Conservation (phyloP, 2,113 vertebrate genomes). For the Telmatochromis sp. region DNA sequence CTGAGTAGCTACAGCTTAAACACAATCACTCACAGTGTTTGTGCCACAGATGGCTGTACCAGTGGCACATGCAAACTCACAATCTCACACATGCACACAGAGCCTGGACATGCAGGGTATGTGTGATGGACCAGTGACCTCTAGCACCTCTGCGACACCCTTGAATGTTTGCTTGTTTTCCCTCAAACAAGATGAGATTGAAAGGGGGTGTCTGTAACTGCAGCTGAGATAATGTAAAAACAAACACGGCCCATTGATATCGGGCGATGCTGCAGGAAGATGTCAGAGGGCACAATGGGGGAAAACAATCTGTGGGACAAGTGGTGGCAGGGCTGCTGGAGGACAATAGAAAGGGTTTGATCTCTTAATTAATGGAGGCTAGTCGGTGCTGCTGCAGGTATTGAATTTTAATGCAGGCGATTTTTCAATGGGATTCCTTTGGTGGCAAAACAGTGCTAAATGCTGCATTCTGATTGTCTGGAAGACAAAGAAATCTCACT, state of each 20-base stretch:
- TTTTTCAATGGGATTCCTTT: slow-evolving; percentile 53
- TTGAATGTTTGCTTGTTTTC: slow-evolving; percentile 60
- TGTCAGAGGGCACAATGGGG: slow-evolving; percentile 56
- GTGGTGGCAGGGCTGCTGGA: slow-evolving; percentile 51
- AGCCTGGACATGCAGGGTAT: not conserved
- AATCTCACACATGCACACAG: not conserved
- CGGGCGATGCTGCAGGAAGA: slow-evolving; percentile 64
- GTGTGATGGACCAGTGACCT: slow-evolving; percentile 33
- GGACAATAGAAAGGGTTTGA: slow-evolving; percentile 68
- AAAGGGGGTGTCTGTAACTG: slow-evolving; percentile 44
- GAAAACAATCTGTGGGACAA: slow-evolving; percentile 50
- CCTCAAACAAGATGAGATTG: slow-evolving; percentile 35
- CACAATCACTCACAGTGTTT: not conserved
- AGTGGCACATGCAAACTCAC: not conserved
- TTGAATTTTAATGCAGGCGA: slow-evolving; percentile 61
- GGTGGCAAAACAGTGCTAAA: slow-evolving; percentile 24
- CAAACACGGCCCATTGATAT: slow-evolving; percentile 67
- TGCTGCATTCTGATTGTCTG: slow-evolving; percentile 3
- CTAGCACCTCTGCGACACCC: slow-evolving; percentile 48
- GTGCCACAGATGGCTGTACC: not conserved
- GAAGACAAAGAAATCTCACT: not conserved
- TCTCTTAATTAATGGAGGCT: slow-evolving; percentile 74
- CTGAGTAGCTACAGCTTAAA: slow-evolving; percentile 3
- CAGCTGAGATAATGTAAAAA: slow-evolving; percentile 67
- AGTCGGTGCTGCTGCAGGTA: slow-evolving; percentile 64